Base-by-base conservation (phyloP, 2,888 invertebrate genomes). In the Sinhomidia bicolor region DNA sequence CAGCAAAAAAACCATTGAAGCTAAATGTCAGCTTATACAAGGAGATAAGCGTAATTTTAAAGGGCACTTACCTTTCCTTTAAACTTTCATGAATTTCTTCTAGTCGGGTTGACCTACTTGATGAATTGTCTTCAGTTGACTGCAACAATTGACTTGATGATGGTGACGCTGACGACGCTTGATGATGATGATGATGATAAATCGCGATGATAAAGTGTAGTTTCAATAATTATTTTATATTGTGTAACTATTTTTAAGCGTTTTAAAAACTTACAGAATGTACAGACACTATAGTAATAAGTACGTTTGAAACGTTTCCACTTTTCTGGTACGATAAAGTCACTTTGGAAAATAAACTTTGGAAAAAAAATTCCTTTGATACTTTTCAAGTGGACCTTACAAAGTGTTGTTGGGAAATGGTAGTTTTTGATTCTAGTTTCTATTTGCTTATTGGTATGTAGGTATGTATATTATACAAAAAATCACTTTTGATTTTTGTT, bases 51-150 rank as follows among this genome's bases (percentile, higher is more conserved):
- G 14, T 20, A 68, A 10, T 41, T 71, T 71, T 20, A 71, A 71
- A 71, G 44, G 47, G 71, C 20, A 23, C 44, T 78, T 78, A 78
- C 78, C 54, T 78, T 74, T 47, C 26, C n/a, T 32, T 26, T 78
- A 78, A 51, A 78, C 0, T 20, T 54, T 78, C 71, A 29, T n/a
- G 9, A 29, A 17, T 20, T n/a, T 47, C 14, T 23, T 71, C 23
- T 26, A 54, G 0, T 47, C n/a, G 1, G 12, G 29, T 76, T 47
- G 26, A 76, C 76, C 51, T 23, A 32, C 7, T 23, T 41, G 36
- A 1, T 6, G 20, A 36, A 26, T 51, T 47, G 20, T 44, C 26
- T 54, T 51, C 29, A n/a, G 74, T 5, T 14, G 17, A 17, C 68
- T n/a, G 68, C 32, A 68, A 74, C 2, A 47, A 29, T 14, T 74